Conservation (phyloP, 2,113 vertebrate genomes). For the Lasiurus cinereus region DNA sequence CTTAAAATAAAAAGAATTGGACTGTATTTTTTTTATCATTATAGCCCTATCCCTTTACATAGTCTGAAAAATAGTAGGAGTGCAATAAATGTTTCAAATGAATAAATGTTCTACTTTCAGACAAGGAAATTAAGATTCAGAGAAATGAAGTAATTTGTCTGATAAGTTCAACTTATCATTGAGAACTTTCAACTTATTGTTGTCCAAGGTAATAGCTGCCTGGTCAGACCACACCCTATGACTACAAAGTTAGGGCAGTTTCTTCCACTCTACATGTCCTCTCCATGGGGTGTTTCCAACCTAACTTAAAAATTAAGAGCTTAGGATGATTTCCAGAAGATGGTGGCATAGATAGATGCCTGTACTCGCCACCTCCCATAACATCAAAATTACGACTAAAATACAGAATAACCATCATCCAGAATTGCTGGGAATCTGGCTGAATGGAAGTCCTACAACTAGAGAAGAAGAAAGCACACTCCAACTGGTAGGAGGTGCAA, state of each 20-base stretch:
- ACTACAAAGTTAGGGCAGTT: not conserved
- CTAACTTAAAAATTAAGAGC: not conserved
- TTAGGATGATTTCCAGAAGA: not conserved
- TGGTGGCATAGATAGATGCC: too few relatives aligned
- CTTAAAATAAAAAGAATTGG: not conserved
- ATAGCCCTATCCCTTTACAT: not conserved
- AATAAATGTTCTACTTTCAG: constrained; percentile 12
- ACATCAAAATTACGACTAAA: too few relatives aligned
- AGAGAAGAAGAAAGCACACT: too few relatives aligned
- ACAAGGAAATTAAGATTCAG: not conserved
- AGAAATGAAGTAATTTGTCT: not conserved
- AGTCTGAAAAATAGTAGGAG: not conserved
- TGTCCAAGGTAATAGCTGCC: not conserved
- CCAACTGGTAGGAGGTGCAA: too few relatives aligned
- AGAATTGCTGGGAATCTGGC: too few relatives aligned
- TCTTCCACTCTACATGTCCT: not conserved
- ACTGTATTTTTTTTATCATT: not conserved
- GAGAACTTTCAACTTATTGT: not conserved
- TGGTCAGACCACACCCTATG: not conserved
- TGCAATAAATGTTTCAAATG: not conserved
- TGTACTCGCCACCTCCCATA: too few relatives aligned
- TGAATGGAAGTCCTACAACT: too few relatives aligned
- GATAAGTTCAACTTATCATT: not conserved
- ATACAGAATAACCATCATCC: too few relatives aligned
- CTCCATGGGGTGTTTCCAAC: not conserved